Evolutionary conservation across 92 coral and sea anemone genomes (phyloP).

Genomic region (Porites rus): DNA sequence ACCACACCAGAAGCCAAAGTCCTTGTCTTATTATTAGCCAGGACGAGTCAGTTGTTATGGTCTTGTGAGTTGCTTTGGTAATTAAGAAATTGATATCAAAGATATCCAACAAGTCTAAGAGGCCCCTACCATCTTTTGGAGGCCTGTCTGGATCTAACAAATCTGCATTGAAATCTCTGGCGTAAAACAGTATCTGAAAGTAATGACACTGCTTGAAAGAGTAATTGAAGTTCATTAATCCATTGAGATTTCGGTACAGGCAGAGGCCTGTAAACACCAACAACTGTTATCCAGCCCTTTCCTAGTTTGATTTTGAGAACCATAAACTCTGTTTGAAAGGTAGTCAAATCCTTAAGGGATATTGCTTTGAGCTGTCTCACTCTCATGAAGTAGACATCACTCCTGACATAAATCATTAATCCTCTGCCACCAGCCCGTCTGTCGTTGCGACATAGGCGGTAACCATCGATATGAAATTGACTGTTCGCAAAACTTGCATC

Average conservation of each 20-base stretch:
- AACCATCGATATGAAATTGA: slow-evolving; percentile 56
- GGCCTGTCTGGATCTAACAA: too few relatives aligned
- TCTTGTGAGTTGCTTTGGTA: slow-evolving; percentile 23
- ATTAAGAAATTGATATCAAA: slow-evolving; percentile 20
- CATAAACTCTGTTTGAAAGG: slow-evolving; percentile 24
- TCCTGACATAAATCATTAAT: slow-evolving; percentile 35
- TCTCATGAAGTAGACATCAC: slow-evolving; percentile 28
- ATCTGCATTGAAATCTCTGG: background rate
- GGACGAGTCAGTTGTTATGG: slow-evolving; percentile 38
- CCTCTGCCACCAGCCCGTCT: slow-evolving; percentile 48
- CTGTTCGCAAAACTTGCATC: slow-evolving; percentile 53
- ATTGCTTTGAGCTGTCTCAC: slow-evolving; percentile 4
- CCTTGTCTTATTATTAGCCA: slow-evolving; percentile 50
- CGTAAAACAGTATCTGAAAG: slow-evolving; percentile 8
- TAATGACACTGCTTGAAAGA: slow-evolving; percentile 2
- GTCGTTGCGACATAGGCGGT: slow-evolving; percentile 42
- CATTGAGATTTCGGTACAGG: slow-evolving; percentile 13
- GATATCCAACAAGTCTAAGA: slow-evolving; percentile 26
- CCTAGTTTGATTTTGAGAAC: slow-evolving; percentile 23
- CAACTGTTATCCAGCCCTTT: slow-evolving; percentile 35
- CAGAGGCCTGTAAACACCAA: slow-evolving; percentile 43
- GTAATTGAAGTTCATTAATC: slow-evolving; percentile 10
- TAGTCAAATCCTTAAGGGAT: background rate
- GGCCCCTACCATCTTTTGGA: background rate
- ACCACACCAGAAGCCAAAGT: slow-evolving; percentile 51